Evolutionary conservation across 2,113 vertebrate genomes (phyloP).

Genomic region (Eretmochelys imbricata): DNA sequence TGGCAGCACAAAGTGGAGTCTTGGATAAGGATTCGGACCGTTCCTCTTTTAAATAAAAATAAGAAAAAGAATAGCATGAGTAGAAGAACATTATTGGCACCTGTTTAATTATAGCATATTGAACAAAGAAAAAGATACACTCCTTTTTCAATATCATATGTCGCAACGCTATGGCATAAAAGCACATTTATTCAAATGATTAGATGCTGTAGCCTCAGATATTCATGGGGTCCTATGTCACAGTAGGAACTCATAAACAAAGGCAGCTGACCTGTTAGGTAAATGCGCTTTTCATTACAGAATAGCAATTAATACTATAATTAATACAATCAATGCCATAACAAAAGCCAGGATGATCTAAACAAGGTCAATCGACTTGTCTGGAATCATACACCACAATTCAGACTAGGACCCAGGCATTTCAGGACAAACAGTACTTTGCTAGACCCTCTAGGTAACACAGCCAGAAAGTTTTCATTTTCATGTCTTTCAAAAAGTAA

Average conservation of each 20-base stretch:
- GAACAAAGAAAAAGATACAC: neutral
- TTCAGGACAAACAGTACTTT: neutral
- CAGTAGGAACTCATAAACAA: neutral
- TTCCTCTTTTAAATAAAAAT: neutral
- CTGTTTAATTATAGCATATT: neutral
- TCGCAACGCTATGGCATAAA: neutral
- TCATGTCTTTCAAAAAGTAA: neutral
- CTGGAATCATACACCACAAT: neutral
- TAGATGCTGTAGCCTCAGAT: neutral
- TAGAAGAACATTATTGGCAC: neutral
- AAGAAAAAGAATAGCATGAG: neutral
- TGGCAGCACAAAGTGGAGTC: neutral
- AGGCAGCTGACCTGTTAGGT: neutral
- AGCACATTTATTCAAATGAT: neutral
- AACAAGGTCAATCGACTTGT: neutral
- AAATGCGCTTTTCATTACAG: neutral
- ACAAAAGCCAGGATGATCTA: neutral
- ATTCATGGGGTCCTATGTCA: neutral
- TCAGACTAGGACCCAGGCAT: neutral
- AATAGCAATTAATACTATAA: neutral
- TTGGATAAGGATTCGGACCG: neutral
- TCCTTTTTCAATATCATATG: neutral
- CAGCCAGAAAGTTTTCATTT: neutral
- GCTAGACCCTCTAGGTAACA: neutral
- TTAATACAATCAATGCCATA: rapidly evolving